phyloP scores from a whole-genome alignment of 2,113 vertebrate species.

The Castor canadensis region DNA sequence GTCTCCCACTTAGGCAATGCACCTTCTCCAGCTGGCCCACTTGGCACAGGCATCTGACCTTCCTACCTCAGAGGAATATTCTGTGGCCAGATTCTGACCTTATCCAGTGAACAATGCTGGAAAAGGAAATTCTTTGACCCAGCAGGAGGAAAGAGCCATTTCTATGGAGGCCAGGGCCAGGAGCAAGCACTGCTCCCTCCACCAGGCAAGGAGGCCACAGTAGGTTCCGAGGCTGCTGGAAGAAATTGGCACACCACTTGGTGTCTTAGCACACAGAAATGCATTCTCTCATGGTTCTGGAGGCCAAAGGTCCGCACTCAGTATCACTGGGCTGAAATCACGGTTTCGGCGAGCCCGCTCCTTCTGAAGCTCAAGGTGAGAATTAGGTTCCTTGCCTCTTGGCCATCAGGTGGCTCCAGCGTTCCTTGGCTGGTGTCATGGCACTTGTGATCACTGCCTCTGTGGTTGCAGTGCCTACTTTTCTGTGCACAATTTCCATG shows the following conservation, averaged over 20 bases:
- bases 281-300: background rate
- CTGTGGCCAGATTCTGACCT: no score
- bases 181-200: fast-evolving
- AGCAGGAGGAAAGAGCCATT: background rate
- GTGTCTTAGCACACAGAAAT: background rate
- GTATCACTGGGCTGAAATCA: background rate
- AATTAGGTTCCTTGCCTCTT: background rate
- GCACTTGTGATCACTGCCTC: background rate
- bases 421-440: background rate
- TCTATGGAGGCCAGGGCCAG: background rate
- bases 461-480: background rate
- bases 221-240: background rate
- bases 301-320: background rate
- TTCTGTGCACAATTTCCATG: fast-evolving
- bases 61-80: background rate
- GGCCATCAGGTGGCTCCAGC: background rate
- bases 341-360: fast-evolving
- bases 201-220: fast-evolving
- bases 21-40: background rate
- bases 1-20: background rate
- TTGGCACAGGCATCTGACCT: background rate
- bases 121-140: background rate
- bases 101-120: background rate
- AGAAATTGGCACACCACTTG: background rate
- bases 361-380: background rate